These are phyloP conservation scores for Strigamia crassipes DNA, from an alignment of 2,888 invertebrate genomes.

Conservation along the genomic window DNA sequence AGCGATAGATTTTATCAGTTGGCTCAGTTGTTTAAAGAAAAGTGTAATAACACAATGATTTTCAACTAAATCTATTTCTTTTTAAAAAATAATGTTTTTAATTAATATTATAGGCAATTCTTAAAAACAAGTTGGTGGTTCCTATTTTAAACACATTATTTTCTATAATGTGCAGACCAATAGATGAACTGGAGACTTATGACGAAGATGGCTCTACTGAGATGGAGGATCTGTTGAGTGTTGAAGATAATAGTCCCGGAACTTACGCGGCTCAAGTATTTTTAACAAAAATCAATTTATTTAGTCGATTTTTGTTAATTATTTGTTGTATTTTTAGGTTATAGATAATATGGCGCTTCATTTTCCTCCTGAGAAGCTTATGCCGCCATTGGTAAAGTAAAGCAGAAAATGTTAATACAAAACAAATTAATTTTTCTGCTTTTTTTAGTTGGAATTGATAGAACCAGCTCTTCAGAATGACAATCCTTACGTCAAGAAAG, in stretches of 20 bases:
- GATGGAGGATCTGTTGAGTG: constrained; percentile 51
- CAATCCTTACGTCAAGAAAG: constrained; percentile 70
- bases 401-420: background rate
- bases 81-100: background rate
- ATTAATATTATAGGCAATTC: constrained; percentile 60
- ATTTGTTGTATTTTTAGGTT: constrained; percentile 59
- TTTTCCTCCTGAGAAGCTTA: constrained; percentile 75
- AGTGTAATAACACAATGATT: background rate
- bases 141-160: constrained; percentile 72
- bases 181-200: constrained; percentile 67
- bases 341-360: constrained; percentile 74
- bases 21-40: constrained; percentile 4
- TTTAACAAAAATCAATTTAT: background rate
- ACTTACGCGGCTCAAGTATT: constrained; percentile 70
- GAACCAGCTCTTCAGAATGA: constrained; percentile 69
- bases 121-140: constrained; percentile 72
- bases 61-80: background rate
- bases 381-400: constrained; percentile 68
- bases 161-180: constrained; percentile 69
- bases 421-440: constrained; percentile 48
- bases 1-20: constrained; percentile 26
- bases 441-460: constrained; percentile 63
- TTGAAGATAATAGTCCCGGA: constrained; percentile 67
- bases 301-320: background rate
- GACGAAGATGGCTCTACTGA: constrained; percentile 68